Evolutionary conservation across 2,797 vertebrate species (phyloP).

Genomic region (Ctenopoma kingsleyae): DNA sequence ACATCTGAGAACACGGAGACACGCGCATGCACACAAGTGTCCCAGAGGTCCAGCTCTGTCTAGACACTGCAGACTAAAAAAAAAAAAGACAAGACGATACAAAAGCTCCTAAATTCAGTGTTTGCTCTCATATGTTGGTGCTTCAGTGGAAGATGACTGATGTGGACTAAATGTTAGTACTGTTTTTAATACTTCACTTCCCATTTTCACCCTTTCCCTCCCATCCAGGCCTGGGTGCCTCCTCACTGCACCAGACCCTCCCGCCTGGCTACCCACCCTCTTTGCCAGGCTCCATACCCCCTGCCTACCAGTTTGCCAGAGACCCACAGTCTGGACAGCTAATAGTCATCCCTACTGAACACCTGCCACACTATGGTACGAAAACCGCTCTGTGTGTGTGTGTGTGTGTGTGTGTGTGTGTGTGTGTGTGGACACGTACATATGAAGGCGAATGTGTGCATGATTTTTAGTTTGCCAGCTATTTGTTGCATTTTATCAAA

Average conservation of each 20-base stretch:
- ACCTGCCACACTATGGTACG: conserved; percentile 95
- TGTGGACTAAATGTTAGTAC: conserved; percentile 21
- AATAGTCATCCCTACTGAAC: conserved; percentile 94
- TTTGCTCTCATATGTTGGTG: conserved; percentile 8
- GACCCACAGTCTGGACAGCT: conserved; percentile 97
- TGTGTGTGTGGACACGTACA: neutral
- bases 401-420: neutral
- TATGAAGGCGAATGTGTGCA: neutral
- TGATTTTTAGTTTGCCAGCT: neutral
- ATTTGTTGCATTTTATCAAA: neutral
- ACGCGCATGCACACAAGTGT: conserved; percentile 14
- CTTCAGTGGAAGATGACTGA: conserved; percentile 25
- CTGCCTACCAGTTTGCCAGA: conserved; percentile 94
- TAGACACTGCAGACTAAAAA: conserved; percentile 69
- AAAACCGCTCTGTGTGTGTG: conserved; percentile 1
- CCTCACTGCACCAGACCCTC: conserved; percentile 93
- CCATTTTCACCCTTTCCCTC: neutral
- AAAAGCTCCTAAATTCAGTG: conserved; percentile 37
- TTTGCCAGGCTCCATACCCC: conserved; percentile 90
- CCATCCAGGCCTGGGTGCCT: conserved; percentile 89
- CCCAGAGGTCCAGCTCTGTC: conserved; percentile 61
- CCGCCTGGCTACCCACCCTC: conserved; percentile 90
- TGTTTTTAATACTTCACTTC: conserved; percentile 12
- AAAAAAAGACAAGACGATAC: conserved; percentile 21
- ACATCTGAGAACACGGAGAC: conserved; percentile 29